Conservation (phyloP, 2,113 vertebrate genomes). For the Sigmodon hispidus region DNA sequence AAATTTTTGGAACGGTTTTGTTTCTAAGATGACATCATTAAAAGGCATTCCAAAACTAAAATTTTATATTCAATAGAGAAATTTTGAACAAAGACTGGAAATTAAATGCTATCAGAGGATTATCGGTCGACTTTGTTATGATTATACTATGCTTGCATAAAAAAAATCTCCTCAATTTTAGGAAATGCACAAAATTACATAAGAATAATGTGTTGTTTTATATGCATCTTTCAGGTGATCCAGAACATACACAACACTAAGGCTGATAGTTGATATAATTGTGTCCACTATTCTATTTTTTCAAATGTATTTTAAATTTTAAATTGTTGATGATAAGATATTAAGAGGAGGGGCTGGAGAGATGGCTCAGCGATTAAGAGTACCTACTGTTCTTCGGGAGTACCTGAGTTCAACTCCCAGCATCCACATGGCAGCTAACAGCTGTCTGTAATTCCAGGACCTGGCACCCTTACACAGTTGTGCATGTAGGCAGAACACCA, state of each 20-base stretch:
- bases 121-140: neutral
- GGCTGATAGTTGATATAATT: neutral
- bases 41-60: conserved; percentile 37
- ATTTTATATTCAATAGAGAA: neutral
- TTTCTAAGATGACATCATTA: conserved; percentile 13
- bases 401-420: too few species aligned
- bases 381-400: too few species aligned
- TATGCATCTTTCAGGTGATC: conserved; percentile 26
- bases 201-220: neutral
- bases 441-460: too few species aligned
- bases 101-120: neutral
- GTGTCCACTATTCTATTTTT: neutral
- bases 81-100: conserved; percentile 29
- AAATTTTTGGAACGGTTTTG: conserved; percentile 8
- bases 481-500: too few species aligned
- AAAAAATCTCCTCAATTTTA: conserved; percentile 40
- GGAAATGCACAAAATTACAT: neutral
- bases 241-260: conserved; percentile 30
- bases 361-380: too few species aligned
- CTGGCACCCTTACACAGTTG: too few species aligned
- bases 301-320: neutral
- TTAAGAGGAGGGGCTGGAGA: too few species aligned
- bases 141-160: neutral
- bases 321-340: conserved; percentile 53
- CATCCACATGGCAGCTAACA: too few species aligned